These are phyloP conservation scores for Vimba vimba DNA, from an alignment of 2,113 vertebrate genomes.

Conservation along the genomic window DNA sequence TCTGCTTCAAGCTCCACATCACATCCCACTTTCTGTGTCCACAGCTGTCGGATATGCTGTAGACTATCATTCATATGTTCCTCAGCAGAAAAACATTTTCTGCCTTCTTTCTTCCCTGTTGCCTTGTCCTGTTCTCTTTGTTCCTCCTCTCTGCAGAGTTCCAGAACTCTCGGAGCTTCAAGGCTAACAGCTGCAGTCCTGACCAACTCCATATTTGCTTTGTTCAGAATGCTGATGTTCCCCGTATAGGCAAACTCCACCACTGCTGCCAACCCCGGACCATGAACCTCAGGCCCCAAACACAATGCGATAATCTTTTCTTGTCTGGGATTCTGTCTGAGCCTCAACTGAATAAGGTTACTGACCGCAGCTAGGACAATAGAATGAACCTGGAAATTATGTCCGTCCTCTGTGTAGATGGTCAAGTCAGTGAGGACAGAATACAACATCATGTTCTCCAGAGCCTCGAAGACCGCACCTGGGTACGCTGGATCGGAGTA, in stretches of 20 bases:
- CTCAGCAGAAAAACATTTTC: conserved; percentile 59
- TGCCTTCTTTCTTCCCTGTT: not conserved
- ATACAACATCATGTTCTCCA: conserved; percentile 69
- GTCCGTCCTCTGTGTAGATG: conserved; percentile 61
- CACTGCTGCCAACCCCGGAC: conserved; percentile 73
- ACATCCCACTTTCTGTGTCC: conserved; percentile 77
- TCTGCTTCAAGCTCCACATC: conserved; percentile 80
- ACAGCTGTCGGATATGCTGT: conserved; percentile 72
- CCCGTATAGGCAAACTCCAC: conserved; percentile 87
- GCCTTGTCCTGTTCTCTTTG: not conserved
- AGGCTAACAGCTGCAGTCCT: conserved; percentile 71
- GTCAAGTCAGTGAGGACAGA: conserved; percentile 73
- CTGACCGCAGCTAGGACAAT: conserved; percentile 78
- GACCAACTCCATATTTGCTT: conserved; percentile 60
- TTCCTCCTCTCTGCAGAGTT: conserved; percentile 63
- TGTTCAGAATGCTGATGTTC: conserved; percentile 57
- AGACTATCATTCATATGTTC: conserved; percentile 76
- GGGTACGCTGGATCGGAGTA: conserved; percentile 63
- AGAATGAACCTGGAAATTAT: conserved; percentile 67
- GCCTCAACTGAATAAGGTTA: conserved; percentile 61
- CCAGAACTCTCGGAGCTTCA: conserved; percentile 73
- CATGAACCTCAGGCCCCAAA: conserved; percentile 51
- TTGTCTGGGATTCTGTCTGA: not conserved
- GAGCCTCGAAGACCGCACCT: conserved; percentile 66
- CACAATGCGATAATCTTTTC: conserved; percentile 17